These are phyloP conservation scores for Brachypterus glaber DNA, from an alignment of 2,888 invertebrate genomes.

Conservation along the genomic window DNA sequence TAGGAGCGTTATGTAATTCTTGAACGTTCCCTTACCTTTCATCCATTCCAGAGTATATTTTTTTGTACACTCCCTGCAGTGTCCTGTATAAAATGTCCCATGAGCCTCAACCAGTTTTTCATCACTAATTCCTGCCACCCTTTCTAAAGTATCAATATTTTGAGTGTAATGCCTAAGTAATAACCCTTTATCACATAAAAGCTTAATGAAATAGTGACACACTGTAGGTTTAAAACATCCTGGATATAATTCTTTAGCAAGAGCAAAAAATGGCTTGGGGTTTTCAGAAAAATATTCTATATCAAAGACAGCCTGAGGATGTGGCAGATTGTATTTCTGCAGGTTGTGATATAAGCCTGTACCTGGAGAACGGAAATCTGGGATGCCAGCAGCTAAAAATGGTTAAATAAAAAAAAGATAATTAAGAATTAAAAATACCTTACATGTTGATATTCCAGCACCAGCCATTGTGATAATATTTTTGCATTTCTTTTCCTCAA, in stretches of 20 bases:
- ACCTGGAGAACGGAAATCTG: conserved; percentile 89
- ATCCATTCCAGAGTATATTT: conserved; percentile 73
- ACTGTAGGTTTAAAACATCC: conserved; percentile 81
- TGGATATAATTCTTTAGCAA: conserved; percentile 85
- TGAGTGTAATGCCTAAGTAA: conserved; percentile 72
- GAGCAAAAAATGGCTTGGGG: conserved; percentile 84
- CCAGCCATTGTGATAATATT: conserved; percentile 91
- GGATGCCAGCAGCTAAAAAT: conserved; percentile 81
- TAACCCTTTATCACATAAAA: conserved; percentile 74
- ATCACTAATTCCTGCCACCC: conserved; percentile 71
- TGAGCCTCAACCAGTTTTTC: conserved; percentile 91
- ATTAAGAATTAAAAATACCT: conserved; percentile 35
- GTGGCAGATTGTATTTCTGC: conserved; percentile 80
- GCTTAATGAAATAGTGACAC: conserved; percentile 81
- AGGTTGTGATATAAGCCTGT: conserved; percentile 88
- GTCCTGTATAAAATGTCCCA: conserved; percentile 83
- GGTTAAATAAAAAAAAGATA: conserved; percentile 2
- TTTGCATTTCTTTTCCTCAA: conserved; percentile 64
- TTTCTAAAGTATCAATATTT: conserved; percentile 90
- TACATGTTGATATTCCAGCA: conserved; percentile 94
- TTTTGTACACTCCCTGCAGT: conserved; percentile 68
- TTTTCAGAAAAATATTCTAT: conserved; percentile 77
- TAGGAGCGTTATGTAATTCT: too few species aligned
- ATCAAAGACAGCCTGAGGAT: conserved; percentile 89
- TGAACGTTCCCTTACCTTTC: conserved; percentile 51